Base-by-base conservation (phyloP, 2,113 vertebrate species). In the Pterocles burchelli region DNA sequence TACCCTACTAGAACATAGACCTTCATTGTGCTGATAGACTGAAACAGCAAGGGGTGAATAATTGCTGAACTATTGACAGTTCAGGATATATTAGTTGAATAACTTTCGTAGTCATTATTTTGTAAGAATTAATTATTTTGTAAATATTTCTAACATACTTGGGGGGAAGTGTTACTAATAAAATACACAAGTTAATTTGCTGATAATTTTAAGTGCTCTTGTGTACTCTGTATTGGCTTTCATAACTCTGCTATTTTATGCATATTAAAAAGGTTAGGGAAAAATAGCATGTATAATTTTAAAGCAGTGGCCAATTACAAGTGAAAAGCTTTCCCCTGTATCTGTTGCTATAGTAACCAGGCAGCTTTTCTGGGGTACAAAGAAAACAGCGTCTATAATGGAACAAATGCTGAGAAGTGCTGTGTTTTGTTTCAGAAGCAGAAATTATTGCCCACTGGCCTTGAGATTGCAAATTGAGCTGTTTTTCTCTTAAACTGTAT, bases 331-430 rank as follows among this genome's bases (percentile, higher is more conserved):
- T 96, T 97, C 78, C 74, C 82, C 95, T 95, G 17, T 73, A 93
- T 86, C 88, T 95, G 92, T 98, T 97, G 79, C 97, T 93, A 90
- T 97, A 90, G 98, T 81, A 96, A 97, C 97, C n/a, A 93, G 84
- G 71, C 88, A 91, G 96, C 91, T 96, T 97, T 97, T 94, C 88
- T 85, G 15, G 70, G 67, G 80, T 95, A 85, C 83, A 88, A 90
- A 93, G 95, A 95, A 96, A 96, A 80, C 67, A 63, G 73, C 0
- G 1, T 88, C 78, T 79, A 0, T 78, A 94, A 88, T 75, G 33
- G 65, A 95, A 29, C 78, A 80, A 87, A 81, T 41, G 73, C 81
- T 67, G 57, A 85, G 73, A 78, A 89, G 55, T 62, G 66, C 63
- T 92, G 77, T 63, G 51, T 89, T 85, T 80, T 89, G 78, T 92